A percentile compares a stretch with the other conserved stretches of the same genome.
phyloP scores from a whole-genome alignment of 2,888 invertebrate species.

The Octodonta nipae region DNA sequence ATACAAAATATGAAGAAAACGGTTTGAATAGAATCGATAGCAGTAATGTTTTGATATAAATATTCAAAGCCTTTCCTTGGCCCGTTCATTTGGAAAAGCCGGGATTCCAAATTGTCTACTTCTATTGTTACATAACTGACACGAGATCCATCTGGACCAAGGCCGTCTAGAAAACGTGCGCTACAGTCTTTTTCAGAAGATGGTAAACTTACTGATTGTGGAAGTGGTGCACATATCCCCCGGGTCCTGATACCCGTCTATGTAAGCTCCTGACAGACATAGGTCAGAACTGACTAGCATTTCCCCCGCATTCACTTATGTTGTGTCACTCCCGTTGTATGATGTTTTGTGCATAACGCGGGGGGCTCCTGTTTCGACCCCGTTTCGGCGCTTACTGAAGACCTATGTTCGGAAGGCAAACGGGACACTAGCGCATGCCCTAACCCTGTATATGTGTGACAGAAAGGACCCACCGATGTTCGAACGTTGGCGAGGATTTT shows the following conservation, averaged over 20 bases:
- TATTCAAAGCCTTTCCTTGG: no score
- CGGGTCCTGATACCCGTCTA: constrained; percentile 39
- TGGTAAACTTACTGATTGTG: constrained; percentile 35
- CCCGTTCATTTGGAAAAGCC: no score
- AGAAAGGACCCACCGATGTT: no score
- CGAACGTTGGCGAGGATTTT: no score
- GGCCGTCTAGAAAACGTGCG: not conserved
- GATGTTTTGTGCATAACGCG: constrained; percentile 25
- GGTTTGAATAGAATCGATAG: no score
- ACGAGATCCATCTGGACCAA: constrained; percentile 11
- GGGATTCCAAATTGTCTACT: no score
- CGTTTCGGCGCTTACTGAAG: constrained; percentile 30
- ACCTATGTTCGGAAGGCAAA: constrained; percentile 18
- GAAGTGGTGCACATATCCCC: constrained; percentile 37
- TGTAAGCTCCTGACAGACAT: constrained; percentile 40
- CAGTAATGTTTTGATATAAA: not conserved
- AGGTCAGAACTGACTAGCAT: constrained; percentile 36
- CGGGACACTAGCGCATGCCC: constrained; percentile 25
- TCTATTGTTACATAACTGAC: constrained; percentile 14
- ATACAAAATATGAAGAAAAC: no score
- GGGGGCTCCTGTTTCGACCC: constrained; percentile 33
- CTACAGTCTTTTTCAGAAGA: not conserved
- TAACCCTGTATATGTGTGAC: not conserved
- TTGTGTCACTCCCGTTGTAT: constrained; percentile 4
- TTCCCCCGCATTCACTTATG: constrained; percentile 31